Base-by-base conservation (phyloP, 2,113 vertebrate genomes). In the Lucifuga dentata region DNA sequence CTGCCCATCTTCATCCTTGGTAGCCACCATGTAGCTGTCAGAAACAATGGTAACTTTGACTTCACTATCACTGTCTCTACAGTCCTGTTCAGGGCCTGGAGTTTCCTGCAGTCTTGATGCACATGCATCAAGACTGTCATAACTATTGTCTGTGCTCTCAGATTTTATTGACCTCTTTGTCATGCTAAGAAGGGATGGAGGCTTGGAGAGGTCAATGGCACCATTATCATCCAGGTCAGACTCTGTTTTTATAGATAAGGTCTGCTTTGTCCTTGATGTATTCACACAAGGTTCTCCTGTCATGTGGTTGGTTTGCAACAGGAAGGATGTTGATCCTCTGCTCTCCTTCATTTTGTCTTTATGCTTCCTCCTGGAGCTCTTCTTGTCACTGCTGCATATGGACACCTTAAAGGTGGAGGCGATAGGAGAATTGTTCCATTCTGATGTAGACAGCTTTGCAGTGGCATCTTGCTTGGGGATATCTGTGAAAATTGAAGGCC, bases 171-270 rank as follows among this genome's bases (percentile, higher is more conserved):
- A 49, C 48, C 55, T 86, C 40, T 48, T 19, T 12, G 69, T 70
- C 26, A 85, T 29, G 60, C 85, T 77, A 36, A 87, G 75, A n/a
- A 87, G 73, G 0, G 58, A 29, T 2, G 80, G 58, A 7, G 76
- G 48, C 21, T 83, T 87, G 4, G 90, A 89, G 2, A 91, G 85
- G 59, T 90, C 88, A 2, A 91, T 81, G 1, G 85, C 89, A 5
- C 61, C 16, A 10, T 29, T 78, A 26, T 85, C 76, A 5, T 88
- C 83, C n/a, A 61, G 11, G 8, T 39, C 74, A 0, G 86, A 78
- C 39, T 92, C 88, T 2, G 23, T 16, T 56, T 92, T 92, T 2
- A 91, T 53, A 17, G 68, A 48, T 33, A 66, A 32, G 29, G 32
- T 62, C 2, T 43, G 24, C 13, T 32, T 3, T 2, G 33, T 32